Base-by-base conservation (phyloP, 2,113 vertebrate species). In the Protobothrops flavoviridis region DNA sequence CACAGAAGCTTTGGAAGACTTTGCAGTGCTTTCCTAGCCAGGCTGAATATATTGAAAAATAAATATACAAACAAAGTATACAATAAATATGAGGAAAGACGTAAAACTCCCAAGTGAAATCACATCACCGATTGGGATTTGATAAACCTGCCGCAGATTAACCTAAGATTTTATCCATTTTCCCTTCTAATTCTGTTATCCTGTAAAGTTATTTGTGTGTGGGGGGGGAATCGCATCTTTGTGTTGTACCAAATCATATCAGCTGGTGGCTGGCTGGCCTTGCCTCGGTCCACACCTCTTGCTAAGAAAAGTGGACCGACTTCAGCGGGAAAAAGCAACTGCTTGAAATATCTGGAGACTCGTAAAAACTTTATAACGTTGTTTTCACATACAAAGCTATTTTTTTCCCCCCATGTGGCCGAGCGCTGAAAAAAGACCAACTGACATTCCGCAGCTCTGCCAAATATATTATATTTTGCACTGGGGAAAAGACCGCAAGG, bases 161-260 rank as follows among this genome's bases (percentile, higher is more conserved):
- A 89, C 56, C 53, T 48, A 91, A 91, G 10, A 12, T 45, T 29
- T 93, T 87, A 15, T 12, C 88, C 0, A 0, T 86, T 94, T 94
- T 92, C 26, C 26, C 0, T 64, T 29, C 26, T 29, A 24, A 24
- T 10, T 29, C 10, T 4, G 26, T 29, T 64, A 64, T 64, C 3
- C 24, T 61, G 24, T 9, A 48, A 64, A 17, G 29, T 29, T 45
- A 61, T 26, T 48, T 24, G 4, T 13, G 43, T 3, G 43, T 3
- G 43, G 43, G 10, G 29, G 10, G 17, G n/a, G 61, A 2, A 21
- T 21, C 5, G 4, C 59, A 93, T 24, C 26, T 0, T 90, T 13
- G 96, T 93, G 93, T 95, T 95, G 90, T 85, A 93, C 95, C 5
- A 95, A 97, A 96, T 95, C 96, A 94, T 96, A 96, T 94, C 95